Evolutionary conservation across 2,888 invertebrate genomes (phyloP).

Genomic region (Plebejus anna): DNA sequence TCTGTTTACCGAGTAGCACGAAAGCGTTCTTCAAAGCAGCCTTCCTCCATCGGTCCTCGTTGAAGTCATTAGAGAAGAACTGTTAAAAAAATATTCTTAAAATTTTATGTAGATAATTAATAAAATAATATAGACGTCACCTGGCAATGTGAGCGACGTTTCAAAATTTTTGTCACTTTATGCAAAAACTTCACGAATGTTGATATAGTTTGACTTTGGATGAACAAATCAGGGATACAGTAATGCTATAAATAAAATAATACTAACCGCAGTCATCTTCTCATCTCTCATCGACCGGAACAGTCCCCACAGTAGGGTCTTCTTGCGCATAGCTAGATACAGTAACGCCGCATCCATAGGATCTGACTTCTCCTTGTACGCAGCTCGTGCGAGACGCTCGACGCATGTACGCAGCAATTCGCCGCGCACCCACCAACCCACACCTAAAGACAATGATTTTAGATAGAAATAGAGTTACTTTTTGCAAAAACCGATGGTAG

Average conservation of each 20-base stretch:
- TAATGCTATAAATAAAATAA: constrained; percentile 23
- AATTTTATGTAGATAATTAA: too few species aligned
- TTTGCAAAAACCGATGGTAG: too few species aligned
- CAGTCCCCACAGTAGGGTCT: constrained; percentile 96
- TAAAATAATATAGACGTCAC: too few species aligned
- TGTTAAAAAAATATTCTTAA: constrained; percentile 42
- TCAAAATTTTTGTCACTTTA: too few species aligned
- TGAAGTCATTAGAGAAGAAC: constrained; percentile 97
- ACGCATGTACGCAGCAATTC: constrained; percentile 90
- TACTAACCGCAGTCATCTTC: constrained; percentile 87
- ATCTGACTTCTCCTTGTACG: constrained; percentile 94
- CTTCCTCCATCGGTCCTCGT: constrained; percentile 96
- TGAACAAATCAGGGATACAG: background rate
- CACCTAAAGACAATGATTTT: constrained; percentile 64
- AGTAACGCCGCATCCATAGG: constrained; percentile 98
- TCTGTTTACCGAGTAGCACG: constrained; percentile 95
- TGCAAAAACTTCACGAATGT: too few species aligned
- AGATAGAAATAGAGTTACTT: too few species aligned
- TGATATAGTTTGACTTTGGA: too few species aligned
- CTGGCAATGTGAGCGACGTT: too few species aligned
- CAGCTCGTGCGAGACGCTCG: constrained; percentile 95
- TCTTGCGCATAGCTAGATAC: constrained; percentile 99
- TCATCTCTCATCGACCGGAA: constrained; percentile 93
- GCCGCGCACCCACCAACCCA: constrained; percentile 98
- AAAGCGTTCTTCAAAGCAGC: constrained; percentile 99